These are phyloP conservation scores for Macrophya alboannulata DNA, from an alignment of 2,888 invertebrate genomes.

Conservation along the genomic window DNA sequence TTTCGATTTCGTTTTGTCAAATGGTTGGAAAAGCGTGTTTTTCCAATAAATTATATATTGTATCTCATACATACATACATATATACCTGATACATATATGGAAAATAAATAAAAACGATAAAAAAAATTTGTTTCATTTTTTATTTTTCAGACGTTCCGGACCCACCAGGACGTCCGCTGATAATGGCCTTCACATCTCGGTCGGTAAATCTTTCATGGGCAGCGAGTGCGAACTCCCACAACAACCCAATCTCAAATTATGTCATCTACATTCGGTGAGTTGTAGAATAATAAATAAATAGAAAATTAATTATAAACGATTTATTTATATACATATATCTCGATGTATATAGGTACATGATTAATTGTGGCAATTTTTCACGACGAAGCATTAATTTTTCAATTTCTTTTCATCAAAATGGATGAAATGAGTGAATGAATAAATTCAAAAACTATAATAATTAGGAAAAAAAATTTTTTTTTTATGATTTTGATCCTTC, in stretches of 20 bases:
- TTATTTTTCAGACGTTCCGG: constrained; percentile 84
- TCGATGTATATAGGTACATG: too few relatives aligned
- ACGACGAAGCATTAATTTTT: too few relatives aligned
- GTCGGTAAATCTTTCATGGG: constrained; percentile 89
- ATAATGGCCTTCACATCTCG: constrained; percentile 88
- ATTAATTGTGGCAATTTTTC: too few relatives aligned
- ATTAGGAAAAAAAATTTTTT: too few relatives aligned
- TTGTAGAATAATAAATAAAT: constrained; percentile 64
- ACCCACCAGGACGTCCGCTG: constrained; percentile 87
- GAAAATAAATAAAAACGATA: neutral
- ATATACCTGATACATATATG: too few relatives aligned
- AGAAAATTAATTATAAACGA: too few relatives aligned
- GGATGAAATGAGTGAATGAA: too few relatives aligned
- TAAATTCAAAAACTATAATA: too few relatives aligned
- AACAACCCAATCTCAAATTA: constrained; percentile 87
- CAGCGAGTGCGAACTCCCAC: constrained; percentile 86
- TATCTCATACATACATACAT: too few relatives aligned
- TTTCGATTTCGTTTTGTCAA: neutral
- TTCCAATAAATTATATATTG: too few relatives aligned
- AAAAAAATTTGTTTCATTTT: neutral
- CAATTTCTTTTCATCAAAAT: neutral
- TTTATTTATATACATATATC: too few relatives aligned
- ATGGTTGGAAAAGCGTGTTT: neutral
- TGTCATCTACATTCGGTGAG: constrained; percentile 89
- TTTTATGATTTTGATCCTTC: neutral